Conservation (phyloP, 2,888 invertebrate species). For the Leucophenga montana region DNA sequence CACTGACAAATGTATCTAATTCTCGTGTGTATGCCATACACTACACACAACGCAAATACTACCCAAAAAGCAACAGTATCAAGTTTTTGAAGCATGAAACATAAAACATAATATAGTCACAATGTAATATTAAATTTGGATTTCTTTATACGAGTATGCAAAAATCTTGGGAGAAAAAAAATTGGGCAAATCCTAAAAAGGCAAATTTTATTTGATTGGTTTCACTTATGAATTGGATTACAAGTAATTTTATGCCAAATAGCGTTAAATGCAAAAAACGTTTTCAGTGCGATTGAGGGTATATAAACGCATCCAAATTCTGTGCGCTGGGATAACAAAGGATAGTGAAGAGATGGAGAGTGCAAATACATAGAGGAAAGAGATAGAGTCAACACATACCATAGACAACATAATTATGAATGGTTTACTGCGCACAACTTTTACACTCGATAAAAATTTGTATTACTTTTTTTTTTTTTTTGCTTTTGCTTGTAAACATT, state of each 20-base stretch:
- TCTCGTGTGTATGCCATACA: not conserved
- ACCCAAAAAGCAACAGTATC: conserved; percentile 40
- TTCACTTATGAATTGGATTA: conserved; percentile 39
- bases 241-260: conserved; percentile 10
- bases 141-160: too few relatives aligned
- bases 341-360: not conserved
- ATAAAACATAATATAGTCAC: conserved; percentile 58
- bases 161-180: not conserved
- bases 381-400: too few relatives aligned
- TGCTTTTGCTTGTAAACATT: not conserved
- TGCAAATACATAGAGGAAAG: too few relatives aligned
- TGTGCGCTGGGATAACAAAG: not conserved
- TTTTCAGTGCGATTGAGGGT: not conserved
- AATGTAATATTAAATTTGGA: too few relatives aligned
- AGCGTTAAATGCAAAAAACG: not conserved
- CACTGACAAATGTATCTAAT: too few relatives aligned
- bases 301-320: not conserved
- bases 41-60: not conserved
- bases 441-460: conserved; percentile 22
- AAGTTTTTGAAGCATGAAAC: conserved; percentile 57
- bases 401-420: not conserved
- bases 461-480: not conserved
- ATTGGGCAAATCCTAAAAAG: conserved; percentile 15
- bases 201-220: conserved; percentile 56
- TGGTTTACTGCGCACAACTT: not conserved